phyloP scores from a whole-genome alignment of 2,113 vertebrate genomes.

The Cryptoleucopteryx plumbea region DNA sequence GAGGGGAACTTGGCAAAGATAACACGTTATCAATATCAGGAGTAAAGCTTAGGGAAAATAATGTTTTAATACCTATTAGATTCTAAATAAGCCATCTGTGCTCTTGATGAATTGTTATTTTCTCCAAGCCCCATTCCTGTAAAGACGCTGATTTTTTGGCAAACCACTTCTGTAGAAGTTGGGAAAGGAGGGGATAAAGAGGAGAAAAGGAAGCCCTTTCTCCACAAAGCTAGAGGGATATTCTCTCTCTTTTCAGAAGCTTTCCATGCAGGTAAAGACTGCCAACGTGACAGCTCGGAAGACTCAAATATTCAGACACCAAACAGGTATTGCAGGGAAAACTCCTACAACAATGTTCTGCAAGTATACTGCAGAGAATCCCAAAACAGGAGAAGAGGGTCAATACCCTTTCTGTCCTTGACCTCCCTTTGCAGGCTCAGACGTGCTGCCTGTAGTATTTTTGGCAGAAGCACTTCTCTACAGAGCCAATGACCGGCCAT shows the following conservation, averaged over 20 bases:
- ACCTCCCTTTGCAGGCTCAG: background rate
- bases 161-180: constrained; percentile 3
- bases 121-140: constrained; percentile 14
- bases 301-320: background rate
- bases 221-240: background rate
- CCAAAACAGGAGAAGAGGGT: background rate
- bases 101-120: constrained; percentile 62
- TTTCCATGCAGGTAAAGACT: background rate
- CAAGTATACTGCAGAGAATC: background rate
- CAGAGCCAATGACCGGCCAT: background rate
- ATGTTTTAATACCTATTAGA: constrained; percentile 63
- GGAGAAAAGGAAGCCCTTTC: background rate
- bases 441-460: background rate
- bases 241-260: background rate
- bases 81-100: constrained; percentile 59
- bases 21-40: constrained; percentile 59
- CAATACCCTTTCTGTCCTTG: background rate
- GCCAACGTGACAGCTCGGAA: background rate
- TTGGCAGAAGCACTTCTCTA: background rate
- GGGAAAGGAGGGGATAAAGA: background rate
- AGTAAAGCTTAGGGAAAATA: constrained; percentile 63
- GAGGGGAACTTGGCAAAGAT: constrained; percentile 64
- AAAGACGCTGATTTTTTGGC: constrained; percentile 39
- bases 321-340: background rate
- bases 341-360: background rate